phyloP scores from a whole-genome alignment of 2,888 invertebrate species.

The Zeuzera pyrina region DNA sequence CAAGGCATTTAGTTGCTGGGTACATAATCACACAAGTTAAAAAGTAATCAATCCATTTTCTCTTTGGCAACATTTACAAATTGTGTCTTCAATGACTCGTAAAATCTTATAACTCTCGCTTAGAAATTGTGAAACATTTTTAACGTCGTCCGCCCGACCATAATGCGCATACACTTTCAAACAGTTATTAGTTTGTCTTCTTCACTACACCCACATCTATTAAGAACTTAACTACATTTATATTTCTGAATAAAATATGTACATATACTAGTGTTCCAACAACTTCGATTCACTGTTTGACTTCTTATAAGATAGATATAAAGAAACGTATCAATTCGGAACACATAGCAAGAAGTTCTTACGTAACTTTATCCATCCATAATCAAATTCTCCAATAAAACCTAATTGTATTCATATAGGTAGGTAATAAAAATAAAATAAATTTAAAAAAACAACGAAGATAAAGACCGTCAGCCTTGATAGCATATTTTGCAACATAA shows the following conservation, averaged over 20 bases:
- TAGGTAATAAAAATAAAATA: slow-evolving; percentile 1
- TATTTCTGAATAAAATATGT: no score
- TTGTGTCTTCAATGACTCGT: slow-evolving; percentile 63
- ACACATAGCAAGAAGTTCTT: no score
- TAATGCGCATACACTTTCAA: slow-evolving; percentile 34
- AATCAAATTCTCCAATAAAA: no score
- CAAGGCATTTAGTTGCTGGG: slow-evolving; percentile 42
- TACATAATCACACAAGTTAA: slow-evolving; percentile 64
- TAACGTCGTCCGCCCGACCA: slow-evolving; percentile 26
- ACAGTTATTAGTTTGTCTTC: slow-evolving; percentile 4
- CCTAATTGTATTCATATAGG: neutral
- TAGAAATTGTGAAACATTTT: slow-evolving; percentile 50
- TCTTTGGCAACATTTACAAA: slow-evolving; percentile 62
- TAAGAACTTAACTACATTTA: no score
- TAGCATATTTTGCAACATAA: slow-evolving; percentile 38
- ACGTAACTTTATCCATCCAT: no score
- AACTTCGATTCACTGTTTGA: no score
- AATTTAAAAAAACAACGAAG: neutral
- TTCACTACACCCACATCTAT: neutral
- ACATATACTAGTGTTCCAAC: no score
- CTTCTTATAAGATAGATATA: no score
- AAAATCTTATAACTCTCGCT: slow-evolving; percentile 54
- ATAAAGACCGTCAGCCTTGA: slow-evolving; percentile 32
- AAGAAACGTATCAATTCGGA: no score
- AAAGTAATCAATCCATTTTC: slow-evolving; percentile 67